Evolutionary conservation across 1,140 invertebrate species (phyloP).

Genomic region (Drosophila sulfurigaster): DNA sequence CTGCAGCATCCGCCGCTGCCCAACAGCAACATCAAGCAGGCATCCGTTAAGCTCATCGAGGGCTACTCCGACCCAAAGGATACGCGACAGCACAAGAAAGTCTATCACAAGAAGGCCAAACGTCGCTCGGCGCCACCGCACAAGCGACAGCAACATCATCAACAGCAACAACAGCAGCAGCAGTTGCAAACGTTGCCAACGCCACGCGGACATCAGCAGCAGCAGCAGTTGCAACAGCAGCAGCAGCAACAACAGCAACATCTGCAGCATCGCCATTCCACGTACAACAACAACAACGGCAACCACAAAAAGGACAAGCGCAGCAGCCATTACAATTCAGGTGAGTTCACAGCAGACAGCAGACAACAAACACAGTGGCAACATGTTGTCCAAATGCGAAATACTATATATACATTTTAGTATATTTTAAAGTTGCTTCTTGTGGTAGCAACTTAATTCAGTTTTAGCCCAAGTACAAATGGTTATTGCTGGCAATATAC

Average conservation of each 20-base stretch:
- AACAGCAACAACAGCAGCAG: conserved; percentile 53
- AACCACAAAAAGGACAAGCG: conserved; percentile 68
- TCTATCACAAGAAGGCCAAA: conserved; percentile 80
- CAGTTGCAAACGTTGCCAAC: conserved; percentile 55
- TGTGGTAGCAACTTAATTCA: too few species aligned
- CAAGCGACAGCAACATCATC: conserved; percentile 64
- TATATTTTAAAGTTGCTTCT: too few species aligned
- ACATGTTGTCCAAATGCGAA: neutral
- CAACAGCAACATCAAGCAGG: conserved; percentile 79
- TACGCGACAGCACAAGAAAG: conserved; percentile 78
- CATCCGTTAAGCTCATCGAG: conserved; percentile 81
- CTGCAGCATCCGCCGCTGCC: conserved; percentile 76
- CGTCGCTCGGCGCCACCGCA: conserved; percentile 55
- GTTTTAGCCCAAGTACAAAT: neutral
- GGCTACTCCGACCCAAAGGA: conserved; percentile 84
- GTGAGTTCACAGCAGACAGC: conserved; percentile 44
- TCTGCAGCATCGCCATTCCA: conserved; percentile 60
- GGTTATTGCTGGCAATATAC: too few species aligned
- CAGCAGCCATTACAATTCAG: conserved; percentile 77
- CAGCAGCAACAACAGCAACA: conserved; percentile 48
- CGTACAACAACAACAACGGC: conserved; percentile 72
- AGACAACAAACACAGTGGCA: neutral
- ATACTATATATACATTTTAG: neutral
- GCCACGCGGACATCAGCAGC: conserved; percentile 57
- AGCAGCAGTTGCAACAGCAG: conserved; percentile 51